Conservation (phyloP, 2,888 invertebrate genomes). For the Ligdia adustata region DNA sequence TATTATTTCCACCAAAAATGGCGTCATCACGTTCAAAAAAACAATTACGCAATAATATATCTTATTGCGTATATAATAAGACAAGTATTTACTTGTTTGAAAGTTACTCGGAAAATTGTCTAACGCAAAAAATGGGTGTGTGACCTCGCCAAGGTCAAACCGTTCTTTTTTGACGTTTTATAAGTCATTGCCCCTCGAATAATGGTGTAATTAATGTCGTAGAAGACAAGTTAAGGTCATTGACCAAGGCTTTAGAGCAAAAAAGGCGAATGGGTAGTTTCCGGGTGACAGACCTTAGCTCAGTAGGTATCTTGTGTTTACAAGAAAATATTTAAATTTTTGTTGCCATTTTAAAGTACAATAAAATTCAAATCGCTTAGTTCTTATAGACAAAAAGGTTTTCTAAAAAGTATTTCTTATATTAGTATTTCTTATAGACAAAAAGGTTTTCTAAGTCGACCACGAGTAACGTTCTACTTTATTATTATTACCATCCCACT, state of each 20-base stretch:
- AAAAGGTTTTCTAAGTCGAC: no score
- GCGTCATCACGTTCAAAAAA: constrained; percentile 9
- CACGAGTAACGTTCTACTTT: no score
- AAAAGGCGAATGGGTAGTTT: constrained; percentile 22
- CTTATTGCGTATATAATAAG: constrained; percentile 12
- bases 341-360: neutral
- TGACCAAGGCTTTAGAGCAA: constrained; percentile 27
- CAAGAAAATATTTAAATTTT: no score
- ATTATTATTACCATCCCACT: no score
- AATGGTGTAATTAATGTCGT: constrained; percentile 61
- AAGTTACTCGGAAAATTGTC: constrained; percentile 24
- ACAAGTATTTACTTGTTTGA: constrained; percentile 13
- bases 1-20: constrained; percentile 29
- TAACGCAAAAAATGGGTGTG: constrained; percentile 36
- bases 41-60: constrained; percentile 4
- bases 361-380: no score
- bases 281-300: constrained; percentile 21
- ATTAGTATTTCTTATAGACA: no score
- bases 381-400: no score
- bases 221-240: constrained; percentile 40
- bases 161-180: constrained; percentile 34
- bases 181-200: constrained; percentile 52
- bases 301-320: no score
- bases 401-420: no score
- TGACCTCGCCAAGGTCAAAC: constrained; percentile 61